phyloP scores from a whole-genome alignment of 1,140 invertebrate species.

The Drosophila orosa region DNA sequence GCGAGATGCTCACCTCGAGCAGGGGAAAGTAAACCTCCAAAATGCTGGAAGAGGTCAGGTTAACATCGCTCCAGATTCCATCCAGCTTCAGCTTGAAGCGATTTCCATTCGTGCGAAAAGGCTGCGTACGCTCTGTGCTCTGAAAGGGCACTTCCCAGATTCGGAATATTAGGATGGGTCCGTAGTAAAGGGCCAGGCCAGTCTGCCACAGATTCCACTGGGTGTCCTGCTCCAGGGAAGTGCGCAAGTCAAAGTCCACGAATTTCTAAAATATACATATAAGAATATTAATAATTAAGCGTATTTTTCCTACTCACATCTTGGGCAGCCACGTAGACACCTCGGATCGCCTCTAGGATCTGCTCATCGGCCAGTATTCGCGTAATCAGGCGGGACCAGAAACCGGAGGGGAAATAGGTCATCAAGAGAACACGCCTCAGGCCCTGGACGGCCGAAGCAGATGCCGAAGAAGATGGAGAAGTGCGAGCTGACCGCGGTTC shows the following conservation, averaged over 20 bases:
- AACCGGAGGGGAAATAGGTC: constrained; percentile 98
- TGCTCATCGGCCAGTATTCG: constrained; percentile 95
- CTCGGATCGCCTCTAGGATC: constrained; percentile 91
- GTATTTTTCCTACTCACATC: constrained; percentile 53
- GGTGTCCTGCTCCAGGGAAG: constrained; percentile 73
- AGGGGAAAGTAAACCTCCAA: constrained; percentile 94
- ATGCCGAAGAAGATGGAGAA: constrained; percentile 7
- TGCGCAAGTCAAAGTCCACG: constrained; percentile 73
- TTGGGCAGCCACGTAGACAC: constrained; percentile 54
- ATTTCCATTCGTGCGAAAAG: constrained; percentile 82
- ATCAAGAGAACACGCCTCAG: constrained; percentile 90
- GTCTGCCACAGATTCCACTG: constrained; percentile 98
- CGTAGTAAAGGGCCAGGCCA: constrained; percentile 94
- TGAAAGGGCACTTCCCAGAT: constrained; percentile 92
- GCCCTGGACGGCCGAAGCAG: constrained; percentile 27
- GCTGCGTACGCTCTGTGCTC: constrained; percentile 85
- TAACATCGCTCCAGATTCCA: constrained; percentile 93
- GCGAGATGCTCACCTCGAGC: constrained; percentile 56
- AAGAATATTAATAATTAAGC: not conserved
- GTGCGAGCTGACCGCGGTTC: constrained; percentile 43
- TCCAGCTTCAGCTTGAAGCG: constrained; percentile 92
- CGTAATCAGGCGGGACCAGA: constrained; percentile 98
- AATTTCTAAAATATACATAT: constrained; percentile 55
- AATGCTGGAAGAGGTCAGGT: constrained; percentile 92
- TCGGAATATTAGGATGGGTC: constrained; percentile 91